These are phyloP conservation scores for Podargus strigoides DNA, from an alignment of 2,797 vertebrate genomes.

Conservation along the genomic window DNA sequence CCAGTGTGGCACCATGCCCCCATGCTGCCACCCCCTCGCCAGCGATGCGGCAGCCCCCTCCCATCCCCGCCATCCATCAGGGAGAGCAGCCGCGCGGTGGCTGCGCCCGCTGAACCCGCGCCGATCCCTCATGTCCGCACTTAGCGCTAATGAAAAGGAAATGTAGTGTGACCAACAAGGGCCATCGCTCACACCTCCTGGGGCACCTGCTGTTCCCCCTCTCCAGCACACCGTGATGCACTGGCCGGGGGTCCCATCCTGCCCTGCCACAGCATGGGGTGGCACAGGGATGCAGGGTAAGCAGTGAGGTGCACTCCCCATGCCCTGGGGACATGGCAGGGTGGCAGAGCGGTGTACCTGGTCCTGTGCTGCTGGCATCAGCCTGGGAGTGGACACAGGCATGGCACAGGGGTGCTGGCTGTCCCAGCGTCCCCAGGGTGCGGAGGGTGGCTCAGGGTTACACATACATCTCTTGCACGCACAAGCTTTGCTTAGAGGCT, in stretches of 20 bases:
- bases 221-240: neutral
- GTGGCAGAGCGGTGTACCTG: accelerated
- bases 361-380: neutral
- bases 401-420: accelerated
- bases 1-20: accelerated
- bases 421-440: neutral
- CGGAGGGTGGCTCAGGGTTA: neutral
- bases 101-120: constrained; percentile 81
- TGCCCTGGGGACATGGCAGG: accelerated
- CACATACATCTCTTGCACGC: accelerated
- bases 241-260: accelerated
- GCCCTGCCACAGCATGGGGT: neutral
- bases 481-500: neutral
- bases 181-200: constrained; percentile 85
- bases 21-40: accelerated
- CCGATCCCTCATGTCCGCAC: constrained; percentile 93
- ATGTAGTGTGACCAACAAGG: constrained; percentile 98
- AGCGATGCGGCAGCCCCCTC: neutral
- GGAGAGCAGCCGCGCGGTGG: constrained; percentile 27
- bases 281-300: neutral
- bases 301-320: accelerated
- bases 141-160: constrained; percentile 99
- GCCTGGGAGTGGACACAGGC: neutral
- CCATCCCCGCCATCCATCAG: constrained; percentile 27
- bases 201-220: neutral